Percentiles rank a stretch among this genome's conserved stretches.
Conservation (phyloP, 30 jellyfish, hydroid and myxozoan genomes). For the Hydra vulgaris region DNA sequence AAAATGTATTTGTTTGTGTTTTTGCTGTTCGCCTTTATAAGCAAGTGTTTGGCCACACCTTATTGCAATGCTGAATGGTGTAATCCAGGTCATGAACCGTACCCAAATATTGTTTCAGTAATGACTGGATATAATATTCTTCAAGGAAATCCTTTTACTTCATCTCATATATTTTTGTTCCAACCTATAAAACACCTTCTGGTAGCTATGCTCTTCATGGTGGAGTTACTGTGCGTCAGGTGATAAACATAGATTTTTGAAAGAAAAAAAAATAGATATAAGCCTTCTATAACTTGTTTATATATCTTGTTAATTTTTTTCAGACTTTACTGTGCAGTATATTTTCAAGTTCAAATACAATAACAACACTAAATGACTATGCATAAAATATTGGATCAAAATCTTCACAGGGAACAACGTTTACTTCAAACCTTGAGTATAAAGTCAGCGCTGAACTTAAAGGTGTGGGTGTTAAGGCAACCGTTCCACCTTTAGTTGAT, state of each 20-base stretch:
- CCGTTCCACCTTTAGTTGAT: conserved; percentile 39
- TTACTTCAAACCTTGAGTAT: conserved; percentile 12
- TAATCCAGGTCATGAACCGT: conserved; percentile 33
- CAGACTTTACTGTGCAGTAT: background rate
- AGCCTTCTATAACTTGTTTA: no score
- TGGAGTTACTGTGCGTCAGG: conserved; percentile 1
- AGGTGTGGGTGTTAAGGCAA: conserved; percentile 25
- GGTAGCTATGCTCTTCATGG: conserved; percentile 7
- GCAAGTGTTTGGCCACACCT: background rate
- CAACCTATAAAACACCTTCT: conserved; percentile 3
- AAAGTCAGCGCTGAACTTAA: conserved; percentile 19
- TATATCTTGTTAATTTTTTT: background rate
- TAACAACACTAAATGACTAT: background rate
- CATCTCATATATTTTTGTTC: background rate
- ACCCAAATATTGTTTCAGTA: conserved; percentile 33
- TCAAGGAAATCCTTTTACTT: conserved; percentile 30
- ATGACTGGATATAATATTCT: conserved; percentile 42
- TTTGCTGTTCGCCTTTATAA: background rate
- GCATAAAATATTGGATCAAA: background rate
- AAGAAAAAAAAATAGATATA: no score
- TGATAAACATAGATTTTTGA: no score
- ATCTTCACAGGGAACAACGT: background rate
- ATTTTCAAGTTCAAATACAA: background rate
- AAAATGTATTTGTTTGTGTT: background rate
- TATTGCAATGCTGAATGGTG: conserved; percentile 3